Evolutionary conservation across 2,113 vertebrate genomes (phyloP).

Genomic region (Phylloscopus trochiloides): DNA sequence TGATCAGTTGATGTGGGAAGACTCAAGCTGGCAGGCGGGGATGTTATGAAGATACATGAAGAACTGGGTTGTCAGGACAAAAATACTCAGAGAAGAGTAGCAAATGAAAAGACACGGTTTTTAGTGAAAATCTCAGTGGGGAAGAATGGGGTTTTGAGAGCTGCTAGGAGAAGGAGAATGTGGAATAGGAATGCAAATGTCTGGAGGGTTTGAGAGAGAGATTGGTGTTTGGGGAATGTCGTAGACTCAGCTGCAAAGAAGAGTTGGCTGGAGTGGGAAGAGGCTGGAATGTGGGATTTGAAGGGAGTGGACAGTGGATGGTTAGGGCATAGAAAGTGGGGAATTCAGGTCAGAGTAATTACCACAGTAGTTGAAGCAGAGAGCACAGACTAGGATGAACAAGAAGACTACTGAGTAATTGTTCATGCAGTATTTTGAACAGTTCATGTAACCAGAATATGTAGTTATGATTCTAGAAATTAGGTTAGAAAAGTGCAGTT

Average conservation of each 20-base stretch:
- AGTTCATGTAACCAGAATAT: neutral
- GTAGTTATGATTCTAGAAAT: neutral
- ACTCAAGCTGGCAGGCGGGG: neutral
- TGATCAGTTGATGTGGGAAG: neutral
- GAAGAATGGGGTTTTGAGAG: neutral
- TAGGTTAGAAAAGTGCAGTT: neutral
- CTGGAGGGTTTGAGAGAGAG: neutral
- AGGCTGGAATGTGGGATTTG: neutral
- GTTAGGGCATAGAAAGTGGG: neutral
- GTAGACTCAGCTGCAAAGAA: neutral
- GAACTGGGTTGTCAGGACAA: neutral
- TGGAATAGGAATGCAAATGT: neutral
- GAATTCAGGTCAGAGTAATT: neutral
- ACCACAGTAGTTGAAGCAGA: rapidly evolving
- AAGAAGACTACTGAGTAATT: neutral
- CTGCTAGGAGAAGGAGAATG: neutral
- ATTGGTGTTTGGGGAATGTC: neutral
- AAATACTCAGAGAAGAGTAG: neutral
- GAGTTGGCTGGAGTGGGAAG: neutral
- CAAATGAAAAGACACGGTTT: neutral
- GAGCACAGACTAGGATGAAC: neutral
- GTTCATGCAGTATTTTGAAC: neutral
- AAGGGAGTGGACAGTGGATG: rapidly evolving
- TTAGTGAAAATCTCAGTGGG: neutral
- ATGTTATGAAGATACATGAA: neutral